Evolutionary conservation across 2,888 invertebrate species (phyloP), one percentile per base, ranked within the genome.

Genomic region (Tricholauxania praeusta): DNA sequence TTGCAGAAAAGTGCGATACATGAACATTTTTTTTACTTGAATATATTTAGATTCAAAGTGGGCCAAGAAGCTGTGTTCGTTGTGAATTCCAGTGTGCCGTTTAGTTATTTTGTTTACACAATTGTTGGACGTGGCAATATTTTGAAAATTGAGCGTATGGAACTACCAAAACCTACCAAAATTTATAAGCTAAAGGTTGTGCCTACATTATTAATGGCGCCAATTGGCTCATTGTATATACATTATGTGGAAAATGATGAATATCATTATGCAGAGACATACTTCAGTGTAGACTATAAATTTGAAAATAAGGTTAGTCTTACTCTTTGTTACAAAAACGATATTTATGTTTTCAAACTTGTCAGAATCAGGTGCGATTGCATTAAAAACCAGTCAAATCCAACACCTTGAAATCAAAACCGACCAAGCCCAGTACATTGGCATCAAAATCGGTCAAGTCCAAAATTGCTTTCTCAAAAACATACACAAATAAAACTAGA

Each of bases 91-190:
- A 95, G 94, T 0, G 91, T 91, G 74, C 91, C 92, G 0, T 89
- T 96, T 87, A 91, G 91, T 76, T 90, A 93, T 77, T 89, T 96
- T 66, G 92, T 91, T 77, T 96, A 95, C 82, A 89, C 92, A 80
- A 90, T 96, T 28, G 89, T 97, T 75, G 96, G 95, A 6, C 90
- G 96, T 70, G 97, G 97, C 0, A 93, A 96, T 82, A 92, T 97
- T 17, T 88, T 96, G 10, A 86, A 91, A n/a, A 93, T 95, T 0
- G 92, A 92, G 78, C 93, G 94, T 8, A 87, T 94, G 14, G 90
- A 90, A 0, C 65, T 82, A 1, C 89, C 88, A 12, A 87, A 89
- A 12, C 79, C 82, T 1, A 74, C 88, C 0, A 87, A 86, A 72
- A 88, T 89, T 76, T 89, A 90, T 73, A 89, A 90, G 75, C 89